A percentile compares a stretch with the other conserved stretches of the same genome.
These are phyloP conservation scores for Pterocles gutturalis DNA, from an alignment of 2,113 vertebrate genomes.

Conservation along the genomic window DNA sequence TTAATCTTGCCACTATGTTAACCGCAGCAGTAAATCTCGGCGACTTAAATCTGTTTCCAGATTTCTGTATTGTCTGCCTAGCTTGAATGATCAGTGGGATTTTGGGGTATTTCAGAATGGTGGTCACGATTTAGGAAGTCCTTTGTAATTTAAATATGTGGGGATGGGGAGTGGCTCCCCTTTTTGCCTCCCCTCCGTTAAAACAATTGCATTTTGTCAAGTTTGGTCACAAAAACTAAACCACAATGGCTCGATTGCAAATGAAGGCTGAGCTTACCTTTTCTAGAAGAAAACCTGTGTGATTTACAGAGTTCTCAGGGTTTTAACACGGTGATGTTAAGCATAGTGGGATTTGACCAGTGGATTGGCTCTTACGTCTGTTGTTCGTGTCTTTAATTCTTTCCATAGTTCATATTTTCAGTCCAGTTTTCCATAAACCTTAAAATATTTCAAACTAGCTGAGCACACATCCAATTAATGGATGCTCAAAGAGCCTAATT, in stretches of 20 bases:
- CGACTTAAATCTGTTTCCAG: not conserved
- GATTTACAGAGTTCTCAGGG: not conserved
- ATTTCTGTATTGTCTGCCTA: not conserved
- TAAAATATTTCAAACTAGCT: not conserved
- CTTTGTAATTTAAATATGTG: not conserved
- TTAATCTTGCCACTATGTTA: not conserved
- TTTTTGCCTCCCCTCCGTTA: not conserved
- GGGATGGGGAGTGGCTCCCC: not conserved
- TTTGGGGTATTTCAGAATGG: not conserved
- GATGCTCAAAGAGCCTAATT: not conserved
- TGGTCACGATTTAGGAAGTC: not conserved
- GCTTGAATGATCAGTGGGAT: not conserved
- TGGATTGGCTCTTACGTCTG: not conserved
- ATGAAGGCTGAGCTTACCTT: not conserved
- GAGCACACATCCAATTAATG: not conserved
- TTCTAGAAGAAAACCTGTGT: not conserved
- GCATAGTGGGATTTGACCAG: not conserved
- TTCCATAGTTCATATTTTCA: not conserved
- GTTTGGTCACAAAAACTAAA: not conserved
- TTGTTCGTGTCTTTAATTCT: not conserved
- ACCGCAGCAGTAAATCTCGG: not conserved
- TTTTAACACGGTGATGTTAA: not conserved
- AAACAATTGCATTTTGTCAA: not conserved
- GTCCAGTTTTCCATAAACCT: not conserved
- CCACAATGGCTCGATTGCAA: not conserved